phyloP scores from a whole-genome alignment of 2,113 vertebrate species.

The Pygoscelis antarcticus region DNA sequence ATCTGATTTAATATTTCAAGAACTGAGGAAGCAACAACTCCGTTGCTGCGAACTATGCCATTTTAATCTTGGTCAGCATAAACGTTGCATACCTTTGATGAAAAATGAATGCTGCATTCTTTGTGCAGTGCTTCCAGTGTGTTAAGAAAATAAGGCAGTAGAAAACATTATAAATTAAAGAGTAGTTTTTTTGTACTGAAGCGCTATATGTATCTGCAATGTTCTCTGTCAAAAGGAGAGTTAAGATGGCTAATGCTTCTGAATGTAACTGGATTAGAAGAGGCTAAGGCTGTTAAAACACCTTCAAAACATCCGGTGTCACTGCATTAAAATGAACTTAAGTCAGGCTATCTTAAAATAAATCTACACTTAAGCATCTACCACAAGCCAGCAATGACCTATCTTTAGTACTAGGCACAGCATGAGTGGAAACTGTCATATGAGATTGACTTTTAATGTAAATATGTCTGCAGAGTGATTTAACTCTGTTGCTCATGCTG shows the following conservation, averaged over 20 bases:
- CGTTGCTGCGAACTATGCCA: background rate
- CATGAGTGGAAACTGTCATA: constrained; percentile 7
- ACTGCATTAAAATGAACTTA: constrained; percentile 39
- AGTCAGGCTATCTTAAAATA: constrained; percentile 55
- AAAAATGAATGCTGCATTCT: constrained; percentile 10
- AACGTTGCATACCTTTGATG: background rate
- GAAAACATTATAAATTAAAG: background rate
- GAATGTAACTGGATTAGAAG: background rate
- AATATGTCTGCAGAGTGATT: background rate
- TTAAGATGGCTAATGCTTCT: background rate
- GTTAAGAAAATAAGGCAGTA: background rate
- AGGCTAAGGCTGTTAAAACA: background rate
- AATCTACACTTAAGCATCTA: background rate
- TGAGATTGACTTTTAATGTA: background rate
- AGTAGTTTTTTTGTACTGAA: background rate
- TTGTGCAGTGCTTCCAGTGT: background rate
- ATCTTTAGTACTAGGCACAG: constrained; percentile 8
- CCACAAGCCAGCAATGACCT: constrained; percentile 20
- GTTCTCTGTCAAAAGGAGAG: background rate
- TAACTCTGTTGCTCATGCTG: background rate
- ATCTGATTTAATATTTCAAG: constrained; percentile 1
- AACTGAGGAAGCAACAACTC: background rate
- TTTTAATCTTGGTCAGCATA: background rate
- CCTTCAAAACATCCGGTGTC: constrained; percentile 43
- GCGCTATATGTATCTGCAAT: background rate